These are phyloP conservation scores for Porites lobata DNA, from an alignment of 92 coral and sea anemone genomes.

Conservation along the genomic window DNA sequence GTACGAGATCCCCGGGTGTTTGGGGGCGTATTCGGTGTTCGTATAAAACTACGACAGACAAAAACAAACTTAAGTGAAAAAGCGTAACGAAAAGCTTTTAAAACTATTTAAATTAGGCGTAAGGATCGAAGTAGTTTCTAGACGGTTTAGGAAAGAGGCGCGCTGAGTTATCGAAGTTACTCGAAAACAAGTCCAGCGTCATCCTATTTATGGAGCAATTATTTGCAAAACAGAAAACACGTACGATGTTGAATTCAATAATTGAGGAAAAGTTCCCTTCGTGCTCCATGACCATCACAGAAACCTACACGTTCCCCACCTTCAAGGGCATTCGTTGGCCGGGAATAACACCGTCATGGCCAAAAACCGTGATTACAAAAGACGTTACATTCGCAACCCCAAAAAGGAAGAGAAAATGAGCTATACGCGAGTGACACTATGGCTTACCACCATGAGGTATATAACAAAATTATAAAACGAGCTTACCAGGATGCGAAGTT, in stretches of 20 bases:
- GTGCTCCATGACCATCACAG: neutral
- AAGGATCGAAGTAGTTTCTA: neutral
- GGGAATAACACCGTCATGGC: neutral
- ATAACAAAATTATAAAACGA: neutral
- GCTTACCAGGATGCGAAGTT: constrained; percentile 73
- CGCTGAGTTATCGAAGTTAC: neutral
- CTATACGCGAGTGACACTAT: too few species aligned
- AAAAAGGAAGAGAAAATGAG: neutral
- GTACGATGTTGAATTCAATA: neutral
- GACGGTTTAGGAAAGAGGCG: neutral
- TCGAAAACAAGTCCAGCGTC: neutral
- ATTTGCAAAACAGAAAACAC: neutral
- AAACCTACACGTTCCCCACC: neutral
- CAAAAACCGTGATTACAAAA: neutral
- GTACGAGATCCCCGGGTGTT: neutral
- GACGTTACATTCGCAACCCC: neutral
- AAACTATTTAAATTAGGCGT: neutral
- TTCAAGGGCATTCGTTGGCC: neutral
- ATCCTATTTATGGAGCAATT: neutral
- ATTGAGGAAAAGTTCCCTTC: too few species aligned
- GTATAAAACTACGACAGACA: constrained; percentile 8
- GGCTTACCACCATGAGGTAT: too few species aligned
- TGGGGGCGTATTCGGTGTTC: neutral
- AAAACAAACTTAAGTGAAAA: neutral
- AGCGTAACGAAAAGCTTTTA: neutral